These are phyloP conservation scores for Hipparchia sbordonii DNA, from an alignment of 2,888 invertebrate species.

Conservation along the genomic window DNA sequence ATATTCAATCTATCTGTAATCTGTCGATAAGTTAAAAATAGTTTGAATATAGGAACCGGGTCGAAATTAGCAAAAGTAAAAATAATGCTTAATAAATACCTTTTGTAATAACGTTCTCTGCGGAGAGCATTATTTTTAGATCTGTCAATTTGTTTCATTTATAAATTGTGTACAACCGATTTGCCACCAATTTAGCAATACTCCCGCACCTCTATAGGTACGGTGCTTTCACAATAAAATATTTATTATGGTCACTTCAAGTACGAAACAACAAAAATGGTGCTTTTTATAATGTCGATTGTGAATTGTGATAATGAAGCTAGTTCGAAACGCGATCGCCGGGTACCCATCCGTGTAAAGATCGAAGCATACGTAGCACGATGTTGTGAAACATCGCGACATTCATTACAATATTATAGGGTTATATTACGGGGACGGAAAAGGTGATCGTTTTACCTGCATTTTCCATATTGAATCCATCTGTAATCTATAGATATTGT, in stretches of 20 bases:
- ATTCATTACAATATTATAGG: not conserved
- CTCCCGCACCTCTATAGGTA: not conserved
- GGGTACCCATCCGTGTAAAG: constrained; percentile 7
- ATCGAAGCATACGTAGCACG: not conserved
- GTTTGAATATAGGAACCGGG: too few relatives aligned
- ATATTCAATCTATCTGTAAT: too few relatives aligned
- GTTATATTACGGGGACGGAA: not conserved
- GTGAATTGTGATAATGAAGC: constrained; percentile 51
- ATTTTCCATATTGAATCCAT: not conserved
- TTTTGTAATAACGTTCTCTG: too few relatives aligned
- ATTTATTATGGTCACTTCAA: constrained; percentile 2
- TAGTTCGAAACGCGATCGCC: constrained; percentile 34
- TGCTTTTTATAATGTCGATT: constrained; percentile 45
- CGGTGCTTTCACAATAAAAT: not conserved
- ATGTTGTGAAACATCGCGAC: not conserved
- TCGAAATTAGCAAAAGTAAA: too few relatives aligned
- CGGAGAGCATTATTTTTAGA: too few relatives aligned
- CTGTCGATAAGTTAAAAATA: too few relatives aligned
- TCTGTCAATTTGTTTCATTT: too few relatives aligned
- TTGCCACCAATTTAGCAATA: not conserved
- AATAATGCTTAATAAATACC: too few relatives aligned
- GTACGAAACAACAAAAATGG: constrained; percentile 53
- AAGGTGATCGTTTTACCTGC: not conserved
- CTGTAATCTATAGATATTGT: not conserved
- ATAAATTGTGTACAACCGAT: too few relatives aligned